Base-by-base conservation (phyloP, 2,888 invertebrate genomes). In the Leptinotarsa haldemani region DNA sequence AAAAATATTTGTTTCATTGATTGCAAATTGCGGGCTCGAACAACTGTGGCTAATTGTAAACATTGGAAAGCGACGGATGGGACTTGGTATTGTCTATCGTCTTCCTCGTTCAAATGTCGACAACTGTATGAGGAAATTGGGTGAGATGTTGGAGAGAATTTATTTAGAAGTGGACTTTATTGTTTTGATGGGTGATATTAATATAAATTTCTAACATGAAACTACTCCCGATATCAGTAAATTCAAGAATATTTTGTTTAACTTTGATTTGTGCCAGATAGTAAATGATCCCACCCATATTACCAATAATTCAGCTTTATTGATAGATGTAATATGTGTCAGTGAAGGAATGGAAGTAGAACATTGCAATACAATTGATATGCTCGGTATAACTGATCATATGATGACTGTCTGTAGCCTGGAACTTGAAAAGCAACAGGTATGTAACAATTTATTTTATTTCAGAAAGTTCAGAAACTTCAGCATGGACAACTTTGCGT, bases 301-400 rank as follows among this genome's bases (percentile, higher is more conserved):
- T 50, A 69, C 69, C 16, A 20, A 47, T 13, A 69, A 61, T 64
- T 22, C 64, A 30, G 40, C 50, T 22, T 65, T 25, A 3, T 52
- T 70, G 30, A 52, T 48, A 5, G 70, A 70, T 70, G 70, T 70
- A 13, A 65, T 70, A 20, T 70, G 65, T 47, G 12, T 65, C 16
- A 65, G 70, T 47, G 65, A 70, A 30, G 40, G 52, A 3, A 18
- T 70, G 52, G 16, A 20, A 40, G 65, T 70, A 40, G 53, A 65
- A 40, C 30, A 30, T 53, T 70, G 70, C 47, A 20, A 47, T 65
- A 25, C 56, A 67, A 15, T 67, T 40, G 64, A 64, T 16, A 64
- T 9, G 64, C 40, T 25, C 46, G 30, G 64, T 3, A 30, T 64
- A 2, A 64, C 64, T 30, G 64, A 64, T 30, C 64, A 64, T 64